Conservation (phyloP, 2,888 invertebrate species). For the Folsomia candida region DNA sequence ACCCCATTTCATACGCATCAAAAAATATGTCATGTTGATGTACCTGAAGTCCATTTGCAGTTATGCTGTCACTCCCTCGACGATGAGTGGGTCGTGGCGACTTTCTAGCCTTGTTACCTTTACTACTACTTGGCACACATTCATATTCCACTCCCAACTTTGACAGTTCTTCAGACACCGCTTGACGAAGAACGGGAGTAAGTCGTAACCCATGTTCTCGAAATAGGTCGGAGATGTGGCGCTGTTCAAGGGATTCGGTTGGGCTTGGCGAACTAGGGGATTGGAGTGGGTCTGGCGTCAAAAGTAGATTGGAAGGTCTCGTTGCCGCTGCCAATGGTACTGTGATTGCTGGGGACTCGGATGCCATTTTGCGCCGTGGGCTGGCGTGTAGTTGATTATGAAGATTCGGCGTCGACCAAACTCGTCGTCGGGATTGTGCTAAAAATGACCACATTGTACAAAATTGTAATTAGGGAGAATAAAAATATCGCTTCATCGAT, state of each 20-base stretch:
- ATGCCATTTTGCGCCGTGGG: too few species aligned
- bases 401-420: too few species aligned
- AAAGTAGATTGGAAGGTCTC: neutral
- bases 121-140: neutral
- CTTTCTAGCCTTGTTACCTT: neutral
- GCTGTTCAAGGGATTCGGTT: neutral
- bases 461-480: too few species aligned
- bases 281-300: neutral
- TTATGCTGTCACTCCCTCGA: neutral
- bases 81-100: neutral
- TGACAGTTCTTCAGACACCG: neutral
- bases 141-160: constrained; percentile 5
- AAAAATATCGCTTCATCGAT: too few species aligned
- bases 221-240: neutral
- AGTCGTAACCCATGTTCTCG: neutral
- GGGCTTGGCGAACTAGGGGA: neutral
- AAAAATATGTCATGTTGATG: neutral
- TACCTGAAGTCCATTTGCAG: neutral
- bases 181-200: neutral
- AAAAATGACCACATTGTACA: too few species aligned
- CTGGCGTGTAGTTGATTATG: too few species aligned
- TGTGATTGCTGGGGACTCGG: too few species aligned
- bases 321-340: too few species aligned
- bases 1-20: neutral
- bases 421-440: too few species aligned